These are phyloP conservation scores for Thymelicus lineola DNA, from an alignment of 2,888 invertebrate genomes.

Conservation along the genomic window DNA sequence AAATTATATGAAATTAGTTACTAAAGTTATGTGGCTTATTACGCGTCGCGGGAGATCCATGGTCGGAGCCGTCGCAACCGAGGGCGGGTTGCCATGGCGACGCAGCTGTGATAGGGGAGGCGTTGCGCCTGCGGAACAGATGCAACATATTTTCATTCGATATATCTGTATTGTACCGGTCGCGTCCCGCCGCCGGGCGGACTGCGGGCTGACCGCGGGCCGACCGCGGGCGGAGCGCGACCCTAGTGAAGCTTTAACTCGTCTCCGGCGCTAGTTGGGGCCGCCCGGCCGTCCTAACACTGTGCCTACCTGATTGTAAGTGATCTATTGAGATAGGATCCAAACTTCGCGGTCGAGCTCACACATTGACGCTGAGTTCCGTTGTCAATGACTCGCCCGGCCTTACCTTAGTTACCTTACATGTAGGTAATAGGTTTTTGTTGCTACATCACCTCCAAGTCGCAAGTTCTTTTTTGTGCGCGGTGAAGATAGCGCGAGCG, in stretches of 20 bases:
- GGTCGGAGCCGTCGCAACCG: constrained; percentile 40
- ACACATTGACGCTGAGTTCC: constrained; percentile 4
- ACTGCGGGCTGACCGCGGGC: no score
- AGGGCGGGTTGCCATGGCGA: background rate
- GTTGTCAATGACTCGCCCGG: background rate
- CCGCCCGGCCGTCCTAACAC: constrained; percentile 71
- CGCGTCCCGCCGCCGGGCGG: no score
- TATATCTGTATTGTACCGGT: constrained; percentile 7
- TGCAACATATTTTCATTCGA: constrained; percentile 17
- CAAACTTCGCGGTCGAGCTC: constrained; percentile 51
- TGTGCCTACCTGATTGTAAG: constrained; percentile 60
- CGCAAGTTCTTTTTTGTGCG: no score
- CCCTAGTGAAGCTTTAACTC: constrained; percentile 27
- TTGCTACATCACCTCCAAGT: no score
- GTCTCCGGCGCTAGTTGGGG: constrained; percentile 58
- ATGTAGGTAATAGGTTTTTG: no score
- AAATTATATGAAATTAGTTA: constrained; percentile 54
- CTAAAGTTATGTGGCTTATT: constrained; percentile 73
- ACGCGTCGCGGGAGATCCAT: constrained; percentile 57
- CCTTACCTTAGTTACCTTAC: no score
- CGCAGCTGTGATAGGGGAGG: constrained; percentile 18
- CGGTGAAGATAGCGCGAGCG: no score
- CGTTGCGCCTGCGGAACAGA: constrained; percentile 17
- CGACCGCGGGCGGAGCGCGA: background rate
- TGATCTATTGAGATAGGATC: constrained; percentile 40